phyloP scores from a whole-genome alignment of 2,888 invertebrate genomes.

The Pharmacophagus antenor region DNA sequence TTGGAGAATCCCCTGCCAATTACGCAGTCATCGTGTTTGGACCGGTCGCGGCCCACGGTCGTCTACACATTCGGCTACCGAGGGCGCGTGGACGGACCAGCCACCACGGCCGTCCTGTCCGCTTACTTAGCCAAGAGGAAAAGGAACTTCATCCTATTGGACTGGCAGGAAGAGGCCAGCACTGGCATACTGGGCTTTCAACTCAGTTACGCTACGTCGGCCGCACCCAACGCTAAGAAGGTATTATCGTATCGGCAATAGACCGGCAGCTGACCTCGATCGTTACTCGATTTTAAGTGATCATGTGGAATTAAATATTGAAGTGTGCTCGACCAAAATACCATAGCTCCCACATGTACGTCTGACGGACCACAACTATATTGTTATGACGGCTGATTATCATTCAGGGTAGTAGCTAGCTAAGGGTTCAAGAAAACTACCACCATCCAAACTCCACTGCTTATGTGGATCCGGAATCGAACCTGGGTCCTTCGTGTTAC shows the following conservation, averaged over 20 bases:
- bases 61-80: slow-evolving; percentile 71
- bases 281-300: no score
- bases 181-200: slow-evolving; percentile 59
- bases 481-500: no score
- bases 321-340: no score
- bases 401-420: no score
- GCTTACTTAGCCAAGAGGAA: slow-evolving; percentile 61
- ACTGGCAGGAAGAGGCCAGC: slow-evolving; percentile 71
- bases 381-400: no score
- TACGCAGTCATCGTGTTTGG: slow-evolving; percentile 51
- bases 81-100: slow-evolving; percentile 58
- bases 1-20: slow-evolving; percentile 46
- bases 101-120: slow-evolving; percentile 59
- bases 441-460: no score
- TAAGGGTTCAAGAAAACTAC: no score
- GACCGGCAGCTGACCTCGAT: no score
- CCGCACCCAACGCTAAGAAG: slow-evolving; percentile 66
- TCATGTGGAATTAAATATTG: no score
- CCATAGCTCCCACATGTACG: no score
- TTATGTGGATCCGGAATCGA: no score
- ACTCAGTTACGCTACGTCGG: slow-evolving; percentile 58
- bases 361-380: no score
- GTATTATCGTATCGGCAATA: slow-evolving; percentile 38
- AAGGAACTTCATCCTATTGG: slow-evolving; percentile 65
- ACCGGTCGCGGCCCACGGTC: slow-evolving; percentile 54